Conservation (phyloP, 2,888 invertebrate species). For the Oligia strigilis region DNA sequence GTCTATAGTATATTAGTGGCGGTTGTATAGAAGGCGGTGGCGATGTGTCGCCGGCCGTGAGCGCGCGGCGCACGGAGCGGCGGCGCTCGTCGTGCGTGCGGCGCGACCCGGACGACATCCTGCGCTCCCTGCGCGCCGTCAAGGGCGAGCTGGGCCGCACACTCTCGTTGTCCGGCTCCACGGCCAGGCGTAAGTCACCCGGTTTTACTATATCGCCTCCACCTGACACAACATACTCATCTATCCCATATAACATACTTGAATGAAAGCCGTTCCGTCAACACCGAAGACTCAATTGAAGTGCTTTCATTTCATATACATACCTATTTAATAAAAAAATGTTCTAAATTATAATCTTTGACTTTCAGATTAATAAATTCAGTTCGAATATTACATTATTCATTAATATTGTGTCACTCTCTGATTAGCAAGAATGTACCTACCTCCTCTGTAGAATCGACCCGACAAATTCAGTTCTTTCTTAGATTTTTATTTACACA, state of each 20-base stretch:
- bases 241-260: slow-evolving; percentile 11
- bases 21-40: slow-evolving; percentile 75
- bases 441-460: slow-evolving; percentile 48
- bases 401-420: slow-evolving; percentile 38
- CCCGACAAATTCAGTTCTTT: slow-evolving; percentile 50
- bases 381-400: slow-evolving; percentile 42
- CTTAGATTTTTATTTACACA: slow-evolving; percentile 62
- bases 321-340: slow-evolving; percentile 1
- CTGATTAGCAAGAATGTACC: slow-evolving; percentile 37
- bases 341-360: slow-evolving; percentile 26
- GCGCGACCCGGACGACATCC: slow-evolving; percentile 95
- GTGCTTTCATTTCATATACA: slow-evolving; percentile 15
- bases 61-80: slow-evolving; percentile 90
- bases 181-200: slow-evolving; percentile 93
- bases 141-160: slow-evolving; percentile 95
- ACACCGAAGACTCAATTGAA: slow-evolving; percentile 10
- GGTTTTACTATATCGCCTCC: slow-evolving; percentile 16
- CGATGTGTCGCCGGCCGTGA: slow-evolving; percentile 75
- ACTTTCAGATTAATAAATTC: slow-evolving; percentile 47
- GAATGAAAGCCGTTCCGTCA: slow-evolving; percentile 30
- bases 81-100: slow-evolving; percentile 95
- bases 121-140: slow-evolving; percentile 95
- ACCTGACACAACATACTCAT: slow-evolving; percentile 32
- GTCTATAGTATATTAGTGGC: slow-evolving; percentile 62
- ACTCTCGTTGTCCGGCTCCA: slow-evolving; percentile 94